phyloP scores from a whole-genome alignment of 2,888 invertebrate species.

The Perdita meconis region DNA sequence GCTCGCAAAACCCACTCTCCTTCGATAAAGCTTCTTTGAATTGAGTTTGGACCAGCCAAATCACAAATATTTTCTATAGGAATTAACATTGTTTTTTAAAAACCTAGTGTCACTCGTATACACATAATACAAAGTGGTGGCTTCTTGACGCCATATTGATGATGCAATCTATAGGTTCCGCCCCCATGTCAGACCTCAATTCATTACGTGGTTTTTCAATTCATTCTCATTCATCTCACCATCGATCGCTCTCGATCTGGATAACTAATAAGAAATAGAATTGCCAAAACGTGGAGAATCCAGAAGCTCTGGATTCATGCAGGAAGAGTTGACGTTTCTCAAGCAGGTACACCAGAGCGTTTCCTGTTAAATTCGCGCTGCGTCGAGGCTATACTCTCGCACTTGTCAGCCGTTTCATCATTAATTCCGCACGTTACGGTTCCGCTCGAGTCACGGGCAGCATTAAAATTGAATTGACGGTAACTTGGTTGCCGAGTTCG shows the following conservation, averaged over 20 bases:
- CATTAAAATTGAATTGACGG: constrained; percentile 31
- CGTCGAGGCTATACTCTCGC: not conserved
- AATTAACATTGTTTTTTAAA: no score
- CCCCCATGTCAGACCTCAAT: no score
- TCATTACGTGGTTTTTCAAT: no score
- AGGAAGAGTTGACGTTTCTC: not conserved
- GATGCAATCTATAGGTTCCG: no score
- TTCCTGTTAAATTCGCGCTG: constrained; percentile 25
- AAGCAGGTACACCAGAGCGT: not conserved
- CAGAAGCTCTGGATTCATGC: not conserved
- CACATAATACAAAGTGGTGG: no score
- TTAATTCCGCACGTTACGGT: constrained; percentile 35
- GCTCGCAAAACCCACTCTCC: no score
- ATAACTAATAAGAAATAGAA: not conserved
- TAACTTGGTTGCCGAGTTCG: constrained; percentile 8
- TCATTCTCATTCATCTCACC: no score
- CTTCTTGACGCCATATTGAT: no score
- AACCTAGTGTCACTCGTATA: no score
- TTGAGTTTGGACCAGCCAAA: no score
- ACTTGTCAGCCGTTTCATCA: constrained; percentile 30
- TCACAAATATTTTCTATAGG: no score
- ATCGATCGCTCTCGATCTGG: not conserved
- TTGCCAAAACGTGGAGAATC: not conserved
- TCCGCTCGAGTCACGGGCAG: constrained; percentile 28
- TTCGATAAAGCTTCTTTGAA: no score